phyloP scores from a whole-genome alignment of 2,888 invertebrate species.

The Blera fallax region DNA sequence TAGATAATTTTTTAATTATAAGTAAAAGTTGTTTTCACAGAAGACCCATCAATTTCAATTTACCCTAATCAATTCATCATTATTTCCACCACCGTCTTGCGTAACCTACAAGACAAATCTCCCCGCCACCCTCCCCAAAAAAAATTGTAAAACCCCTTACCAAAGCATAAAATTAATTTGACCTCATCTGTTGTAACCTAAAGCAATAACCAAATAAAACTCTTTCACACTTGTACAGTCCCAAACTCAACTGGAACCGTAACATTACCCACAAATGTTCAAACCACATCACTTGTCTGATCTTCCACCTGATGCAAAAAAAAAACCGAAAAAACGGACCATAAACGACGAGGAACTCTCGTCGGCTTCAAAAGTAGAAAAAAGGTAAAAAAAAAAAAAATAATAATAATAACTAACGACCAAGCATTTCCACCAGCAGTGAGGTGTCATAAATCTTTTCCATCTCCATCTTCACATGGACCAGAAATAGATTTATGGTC shows the following conservation, averaged over 20 bases:
- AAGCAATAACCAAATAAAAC: not conserved
- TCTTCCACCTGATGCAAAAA: constrained; percentile 8
- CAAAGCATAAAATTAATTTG: constrained; percentile 2
- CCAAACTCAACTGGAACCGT: constrained; percentile 12
- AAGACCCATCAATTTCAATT: constrained; percentile 25
- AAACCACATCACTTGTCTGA: constrained; percentile 7
- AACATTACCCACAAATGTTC: constrained; percentile 5
- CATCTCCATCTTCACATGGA: constrained; percentile 13
- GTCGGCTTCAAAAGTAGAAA: not conserved
- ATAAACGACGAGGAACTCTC: not conserved
- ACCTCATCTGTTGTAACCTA: constrained; percentile 9
- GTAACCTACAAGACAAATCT: constrained; percentile 8
- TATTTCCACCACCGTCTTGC: constrained; percentile 10
- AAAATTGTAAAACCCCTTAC: not conserved
- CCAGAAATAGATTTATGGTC: constrained; percentile 52
- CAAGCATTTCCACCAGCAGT: constrained; percentile 14
- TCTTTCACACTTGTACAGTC: not conserved
- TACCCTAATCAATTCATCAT: constrained; percentile 31
- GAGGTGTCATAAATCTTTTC: constrained; percentile 54
- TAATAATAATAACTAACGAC: constrained; percentile 1
- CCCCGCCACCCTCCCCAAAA: too few species aligned
- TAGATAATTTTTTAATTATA: constrained; percentile 22
- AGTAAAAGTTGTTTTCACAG: not conserved
- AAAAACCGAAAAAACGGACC: not conserved
- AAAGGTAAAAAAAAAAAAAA: not conserved